A percentile compares a stretch with the other conserved stretches of the same genome.
These are phyloP conservation scores for Pinctada fucata DNA, from an alignment of 2,888 invertebrate species.

Conservation along the genomic window DNA sequence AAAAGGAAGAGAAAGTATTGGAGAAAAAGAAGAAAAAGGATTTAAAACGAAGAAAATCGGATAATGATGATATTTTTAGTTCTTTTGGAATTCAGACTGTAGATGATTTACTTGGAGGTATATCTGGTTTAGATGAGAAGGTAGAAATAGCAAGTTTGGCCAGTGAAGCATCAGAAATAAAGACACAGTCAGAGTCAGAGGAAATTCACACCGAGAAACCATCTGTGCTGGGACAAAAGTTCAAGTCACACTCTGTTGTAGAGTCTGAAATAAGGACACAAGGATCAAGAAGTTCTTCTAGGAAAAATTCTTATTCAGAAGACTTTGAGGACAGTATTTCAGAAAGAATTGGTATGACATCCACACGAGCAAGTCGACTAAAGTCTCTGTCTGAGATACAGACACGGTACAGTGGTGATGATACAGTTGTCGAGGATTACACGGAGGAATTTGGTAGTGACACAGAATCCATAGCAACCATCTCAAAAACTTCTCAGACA, in stretches of 20 bases:
- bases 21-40: conserved; percentile 36
- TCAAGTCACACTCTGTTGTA: conserved; percentile 48
- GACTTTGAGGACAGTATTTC: conserved; percentile 66
- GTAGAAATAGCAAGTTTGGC: conserved; percentile 48
- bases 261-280: conserved; percentile 52
- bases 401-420: conserved; percentile 56
- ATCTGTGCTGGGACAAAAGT: conserved; percentile 47
- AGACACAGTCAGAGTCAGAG: conserved; percentile 52
- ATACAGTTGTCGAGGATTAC: conserved; percentile 57
- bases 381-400: conserved; percentile 53
- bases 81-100: conserved; percentile 69
- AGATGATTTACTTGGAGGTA: conserved; percentile 66
- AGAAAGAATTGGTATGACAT: conserved; percentile 56
- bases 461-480: conserved; percentile 42
- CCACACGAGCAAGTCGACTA: conserved; percentile 40
- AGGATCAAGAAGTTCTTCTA: conserved; percentile 34
- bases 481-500: conserved; percentile 26
- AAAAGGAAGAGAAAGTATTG: conserved; percentile 18
- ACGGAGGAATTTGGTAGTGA: conserved; percentile 62
- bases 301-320: conserved; percentile 60
- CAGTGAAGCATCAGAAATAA: conserved; percentile 62
- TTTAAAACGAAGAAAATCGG: conserved; percentile 37
- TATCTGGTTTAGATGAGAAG: conserved; percentile 37
- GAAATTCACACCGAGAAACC: conserved; percentile 35
- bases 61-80: conserved; percentile 55